Percentiles rank a stretch among this genome's conserved stretches.
Evolutionary conservation across 1,140 invertebrate genomes (phyloP).

Genomic region (Drosophila yakuba): DNA sequence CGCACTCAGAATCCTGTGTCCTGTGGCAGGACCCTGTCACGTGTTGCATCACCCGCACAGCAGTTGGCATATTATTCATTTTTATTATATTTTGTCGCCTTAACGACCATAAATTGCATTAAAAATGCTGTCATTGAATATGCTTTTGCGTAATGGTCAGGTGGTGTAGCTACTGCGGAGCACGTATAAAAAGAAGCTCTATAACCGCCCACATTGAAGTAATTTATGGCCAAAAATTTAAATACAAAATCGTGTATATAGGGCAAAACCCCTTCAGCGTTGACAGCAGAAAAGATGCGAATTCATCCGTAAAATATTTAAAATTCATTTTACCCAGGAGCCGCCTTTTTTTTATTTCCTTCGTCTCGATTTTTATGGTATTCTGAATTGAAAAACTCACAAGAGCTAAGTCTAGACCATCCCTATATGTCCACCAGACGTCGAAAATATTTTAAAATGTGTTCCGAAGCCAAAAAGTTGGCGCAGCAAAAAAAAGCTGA

Average conservation of each 20-base stretch:
- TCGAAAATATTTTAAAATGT: constrained; percentile 66
- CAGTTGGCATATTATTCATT: constrained; percentile 82
- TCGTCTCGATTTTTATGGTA: constrained; percentile 53
- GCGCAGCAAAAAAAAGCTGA: constrained; percentile 6
- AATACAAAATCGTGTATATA: constrained; percentile 35
- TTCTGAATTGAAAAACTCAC: constrained; percentile 55
- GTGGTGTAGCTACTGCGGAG: constrained; percentile 44
- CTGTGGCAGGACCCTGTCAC: constrained; percentile 72
- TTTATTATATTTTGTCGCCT: constrained; percentile 83
- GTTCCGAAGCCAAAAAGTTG: constrained; percentile 66
- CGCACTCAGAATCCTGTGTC: constrained; percentile 23
- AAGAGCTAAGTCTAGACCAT: constrained; percentile 29
- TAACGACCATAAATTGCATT: constrained; percentile 83
- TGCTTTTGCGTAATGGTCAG: constrained; percentile 50
- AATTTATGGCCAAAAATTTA: constrained; percentile 42
- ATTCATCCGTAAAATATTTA: constrained; percentile 64
- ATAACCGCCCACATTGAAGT: constrained; percentile 14
- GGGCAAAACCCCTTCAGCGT: constrained; percentile 26
- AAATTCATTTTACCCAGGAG: constrained; percentile 59
- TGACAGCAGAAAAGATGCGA: constrained; percentile 50
- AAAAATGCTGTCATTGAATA: constrained; percentile 80
- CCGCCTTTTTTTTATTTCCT: constrained; percentile 42
- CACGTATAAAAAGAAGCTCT: constrained; percentile 1
- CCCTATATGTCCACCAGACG: constrained; percentile 29
- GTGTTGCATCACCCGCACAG: constrained; percentile 65